Percentiles rank a stretch among this genome's conserved stretches.
Evolutionary conservation across 2,888 invertebrate genomes (phyloP).

Genomic region (Drosophila lutescens): DNA sequence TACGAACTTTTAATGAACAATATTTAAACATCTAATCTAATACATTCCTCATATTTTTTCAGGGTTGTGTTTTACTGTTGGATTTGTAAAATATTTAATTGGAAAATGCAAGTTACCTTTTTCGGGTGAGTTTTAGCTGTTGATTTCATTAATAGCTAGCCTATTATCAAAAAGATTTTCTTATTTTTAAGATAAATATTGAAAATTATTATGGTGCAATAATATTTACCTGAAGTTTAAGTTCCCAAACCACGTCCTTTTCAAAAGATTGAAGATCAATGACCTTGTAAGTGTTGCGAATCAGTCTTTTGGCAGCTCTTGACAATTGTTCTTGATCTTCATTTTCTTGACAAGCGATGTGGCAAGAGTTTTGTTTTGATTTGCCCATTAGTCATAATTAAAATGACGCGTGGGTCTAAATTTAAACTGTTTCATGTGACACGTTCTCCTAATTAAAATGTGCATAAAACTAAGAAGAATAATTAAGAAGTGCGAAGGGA

Average conservation of each 20-base stretch:
- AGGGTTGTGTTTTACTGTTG: no score
- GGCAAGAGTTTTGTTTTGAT: conserved; percentile 55
- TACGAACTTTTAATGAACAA: no score
- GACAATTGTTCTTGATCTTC: conserved; percentile 30
- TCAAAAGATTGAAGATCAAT: not conserved
- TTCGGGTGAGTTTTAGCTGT: no score
- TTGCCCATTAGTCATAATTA: conserved; percentile 61
- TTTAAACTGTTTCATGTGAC: conserved; percentile 64
- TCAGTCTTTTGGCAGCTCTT: conserved; percentile 28
- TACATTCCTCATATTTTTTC: no score
- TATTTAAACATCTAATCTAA: no score
- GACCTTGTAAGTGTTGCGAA: conserved; percentile 24
- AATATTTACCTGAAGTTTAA: not conserved
- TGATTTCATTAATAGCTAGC: no score
- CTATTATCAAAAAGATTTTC: no score
- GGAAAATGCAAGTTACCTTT: no score
- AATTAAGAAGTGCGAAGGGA: conserved; percentile 39
- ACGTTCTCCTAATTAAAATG: conserved; percentile 54
- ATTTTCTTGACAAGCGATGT: conserved; percentile 58
- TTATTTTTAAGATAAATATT: not conserved
- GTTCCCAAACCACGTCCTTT: not conserved
- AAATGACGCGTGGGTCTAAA: conserved; percentile 72
- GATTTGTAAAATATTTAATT: no score
- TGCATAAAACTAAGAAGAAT: conserved; percentile 45
- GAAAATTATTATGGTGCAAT: no score